phyloP scores from a whole-genome alignment of 2,797 vertebrate species.

The Neoniphon sammara region DNA sequence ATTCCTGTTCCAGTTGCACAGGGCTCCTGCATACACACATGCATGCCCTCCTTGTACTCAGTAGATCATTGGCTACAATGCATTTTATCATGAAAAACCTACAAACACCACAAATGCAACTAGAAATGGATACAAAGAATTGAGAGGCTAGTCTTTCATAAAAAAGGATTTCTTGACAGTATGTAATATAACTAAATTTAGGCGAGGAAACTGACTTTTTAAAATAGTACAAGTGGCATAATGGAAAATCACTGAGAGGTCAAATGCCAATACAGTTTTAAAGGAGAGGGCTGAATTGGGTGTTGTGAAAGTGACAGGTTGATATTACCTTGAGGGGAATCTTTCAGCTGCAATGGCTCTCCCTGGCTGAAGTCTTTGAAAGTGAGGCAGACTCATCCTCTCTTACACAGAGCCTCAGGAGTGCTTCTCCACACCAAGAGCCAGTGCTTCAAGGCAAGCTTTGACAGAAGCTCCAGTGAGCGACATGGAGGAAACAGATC shows the following conservation, averaged over 20 bases:
- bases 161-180: background rate
- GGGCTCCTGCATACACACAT: conserved; percentile 41
- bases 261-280: conserved; percentile 1
- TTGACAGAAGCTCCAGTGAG: conserved; percentile 58
- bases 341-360: conserved; percentile 37
- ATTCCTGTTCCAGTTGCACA: conserved; percentile 53
- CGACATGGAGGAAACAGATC: conserved; percentile 53
- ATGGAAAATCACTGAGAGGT: conserved; percentile 6
- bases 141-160: background rate
- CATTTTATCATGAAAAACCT: conserved; percentile 1
- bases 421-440: conserved; percentile 48
- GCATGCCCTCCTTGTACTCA: conserved; percentile 22
- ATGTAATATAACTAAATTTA: background rate
- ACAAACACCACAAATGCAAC: conserved; percentile 8
- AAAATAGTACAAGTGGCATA: conserved; percentile 9
- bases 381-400: conserved; percentile 30
- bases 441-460: conserved; percentile 57
- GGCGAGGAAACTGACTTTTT: background rate
- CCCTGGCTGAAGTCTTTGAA: conserved; percentile 42
- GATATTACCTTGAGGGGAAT: conserved; percentile 29
- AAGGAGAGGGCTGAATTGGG: conserved; percentile 3
- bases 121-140: conserved; percentile 3
- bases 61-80: conserved; percentile 28
- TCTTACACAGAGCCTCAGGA: conserved; percentile 46
- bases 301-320: conserved; percentile 28